phyloP scores from a whole-genome alignment of 2,888 invertebrate genomes.

The Hartigia nigra region DNA sequence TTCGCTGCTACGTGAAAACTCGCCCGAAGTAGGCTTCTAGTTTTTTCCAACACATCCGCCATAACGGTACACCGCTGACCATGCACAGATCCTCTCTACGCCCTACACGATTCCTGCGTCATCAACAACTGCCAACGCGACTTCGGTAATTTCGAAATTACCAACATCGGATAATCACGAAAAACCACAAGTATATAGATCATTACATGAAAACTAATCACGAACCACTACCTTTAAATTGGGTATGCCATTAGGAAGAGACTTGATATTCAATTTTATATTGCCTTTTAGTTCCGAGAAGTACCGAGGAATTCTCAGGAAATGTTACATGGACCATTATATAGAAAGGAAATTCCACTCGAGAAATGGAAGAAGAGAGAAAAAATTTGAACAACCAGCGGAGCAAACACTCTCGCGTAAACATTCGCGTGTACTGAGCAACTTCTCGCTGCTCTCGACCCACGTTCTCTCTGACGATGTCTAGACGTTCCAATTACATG shows the following conservation, averaged over 20 bases:
- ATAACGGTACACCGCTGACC: neutral
- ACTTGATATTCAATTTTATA: neutral
- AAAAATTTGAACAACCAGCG: neutral
- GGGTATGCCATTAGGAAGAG: neutral
- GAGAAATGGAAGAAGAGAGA: neutral
- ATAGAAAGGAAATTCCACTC: neutral
- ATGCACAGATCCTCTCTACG: neutral
- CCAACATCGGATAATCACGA: neutral
- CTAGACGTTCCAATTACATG: conserved; percentile 1
- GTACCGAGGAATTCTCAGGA: neutral
- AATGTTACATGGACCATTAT: neutral
- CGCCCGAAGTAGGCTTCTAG: neutral
- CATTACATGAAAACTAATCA: neutral
- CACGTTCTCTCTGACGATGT: neutral
- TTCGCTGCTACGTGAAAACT: neutral
- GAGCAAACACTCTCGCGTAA: conserved; percentile 2
- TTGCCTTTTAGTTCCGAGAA: neutral
- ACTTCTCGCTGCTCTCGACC: neutral
- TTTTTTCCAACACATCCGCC: neutral
- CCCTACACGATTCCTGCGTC: neutral
- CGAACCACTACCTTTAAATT: neutral
- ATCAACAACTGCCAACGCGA: neutral
- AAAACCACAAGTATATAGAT: neutral
- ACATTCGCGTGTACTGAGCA: conserved; percentile 1
- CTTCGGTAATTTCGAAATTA: neutral